Base-by-base conservation (phyloP, 2,797 vertebrate genomes). In the Hafferia zeledoni region DNA sequence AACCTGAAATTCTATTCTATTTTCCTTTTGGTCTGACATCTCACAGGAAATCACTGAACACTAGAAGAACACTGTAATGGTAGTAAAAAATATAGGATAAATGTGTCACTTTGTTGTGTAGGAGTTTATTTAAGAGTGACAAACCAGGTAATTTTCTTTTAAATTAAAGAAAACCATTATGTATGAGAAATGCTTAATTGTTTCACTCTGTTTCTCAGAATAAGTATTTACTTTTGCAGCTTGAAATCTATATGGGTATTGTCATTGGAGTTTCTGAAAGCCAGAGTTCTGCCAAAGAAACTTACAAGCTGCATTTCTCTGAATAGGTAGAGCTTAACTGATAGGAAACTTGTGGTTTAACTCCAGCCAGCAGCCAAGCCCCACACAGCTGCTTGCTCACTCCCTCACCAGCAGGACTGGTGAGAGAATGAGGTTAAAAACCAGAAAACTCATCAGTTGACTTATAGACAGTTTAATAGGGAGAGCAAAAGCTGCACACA, bases 1-100 rank as follows among this genome's bases (percentile, higher is more conserved):
- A 12, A 64, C 17, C n/a, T 1, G 1, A 17, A 3, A 37, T 49
- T 17, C 6, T 3, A 11, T 57, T 63, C 11, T 71, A 2, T 60
- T 71, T 74, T 88, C 4, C 14, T 56, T 70, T 49, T 64, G 30
- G 16, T 52, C 6, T 5, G 15, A n/a, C 19, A 9, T 56, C 44
- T 56, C 35, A 53, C 5, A 77, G 17, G 41, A 87, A 50, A 70
- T 37, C 15, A 55, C 5, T 44, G 14, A 63, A 74, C 68, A 3
- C 8, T 80, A 16, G 3, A 43, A 59, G 33, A 80, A 47, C 41
- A 17, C 28, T 8, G 20, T 22, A 59, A 37, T 23, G 6, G 0
- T 25, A 10, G 24, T 25, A 1, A 70, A 63, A 59, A 68, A 49
- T 41, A 23, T 1, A 24, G 14, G 13, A 31, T 35, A 61, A 53